Evolutionary conservation across 1,140 invertebrate genomes (phyloP).

Genomic region (Trachelipus rathkii): DNA sequence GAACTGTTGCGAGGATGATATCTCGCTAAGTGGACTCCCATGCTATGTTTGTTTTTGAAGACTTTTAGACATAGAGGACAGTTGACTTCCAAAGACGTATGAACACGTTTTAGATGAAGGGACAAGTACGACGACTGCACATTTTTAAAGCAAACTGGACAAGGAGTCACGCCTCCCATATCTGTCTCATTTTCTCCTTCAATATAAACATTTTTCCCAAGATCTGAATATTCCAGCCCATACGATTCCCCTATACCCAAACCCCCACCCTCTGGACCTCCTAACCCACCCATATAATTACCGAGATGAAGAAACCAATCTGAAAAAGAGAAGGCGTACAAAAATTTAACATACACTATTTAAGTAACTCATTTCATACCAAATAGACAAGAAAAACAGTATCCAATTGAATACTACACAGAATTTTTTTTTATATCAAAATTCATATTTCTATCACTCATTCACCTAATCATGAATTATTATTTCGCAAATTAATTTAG

Average conservation of each 20-base stretch:
- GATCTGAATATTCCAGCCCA: slow-evolving; percentile 1
- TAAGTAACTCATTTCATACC: too few relatives aligned
- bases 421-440: too few relatives aligned
- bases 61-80: slow-evolving; percentile 43
- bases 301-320: neutral
- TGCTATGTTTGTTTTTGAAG: slow-evolving; percentile 45
- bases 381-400: too few relatives aligned
- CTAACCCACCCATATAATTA: neutral
- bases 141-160: slow-evolving; percentile 42
- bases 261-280: neutral
- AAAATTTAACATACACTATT: too few relatives aligned
- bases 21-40: slow-evolving; percentile 42
- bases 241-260: neutral
- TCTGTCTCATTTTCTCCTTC: slow-evolving; percentile 19
- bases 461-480: too few relatives aligned
- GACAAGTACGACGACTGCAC: slow-evolving; percentile 43
- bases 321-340: neutral
- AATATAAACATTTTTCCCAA: neutral
- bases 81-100: slow-evolving; percentile 41
- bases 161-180: slow-evolving; percentile 35
- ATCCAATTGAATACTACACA: too few relatives aligned
- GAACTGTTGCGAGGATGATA: slow-evolving; percentile 40
- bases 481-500: too few relatives aligned
- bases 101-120: slow-evolving; percentile 41
- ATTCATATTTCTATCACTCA: too few relatives aligned